Base-by-base conservation (phyloP, 2,113 vertebrate species). In the Suricata suricatta region DNA sequence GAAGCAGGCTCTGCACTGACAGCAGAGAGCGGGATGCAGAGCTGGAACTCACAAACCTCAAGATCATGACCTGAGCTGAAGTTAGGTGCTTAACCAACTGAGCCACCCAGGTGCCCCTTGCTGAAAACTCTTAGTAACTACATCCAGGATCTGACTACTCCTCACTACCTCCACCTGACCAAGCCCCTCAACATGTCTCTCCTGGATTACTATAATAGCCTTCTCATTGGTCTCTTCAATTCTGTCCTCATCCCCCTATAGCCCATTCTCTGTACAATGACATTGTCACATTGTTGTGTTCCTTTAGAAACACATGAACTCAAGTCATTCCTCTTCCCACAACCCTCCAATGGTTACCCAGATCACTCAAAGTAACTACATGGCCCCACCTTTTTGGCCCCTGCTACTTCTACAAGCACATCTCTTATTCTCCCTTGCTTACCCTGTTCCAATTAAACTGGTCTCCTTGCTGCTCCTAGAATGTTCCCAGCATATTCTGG, bases 241-340 rank as follows among this genome's bases (percentile, higher is more conserved):
- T 76, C 63, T 16, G 12, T 72, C 31, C n/a, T 31, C 41, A 35
- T 63, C 31, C 17, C 63, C 50, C 33, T 44, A 6, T 4, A 31
- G 25, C 13, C 31, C 44, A 66, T 63, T 93, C 80, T 94, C 29
- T 72, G 12, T 8, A 52, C 3, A 50, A 2, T 23, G 71, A 47
- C 25, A 44, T 0, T 35, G 16, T 1, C 41, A 14, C 21, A 21
- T 1, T 19, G 2, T 12, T 68, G 21, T 44, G 3, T 12, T 66
- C 27, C 52, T 80, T 80, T 69, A 17, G 35, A 57, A 92, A 77
- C 5, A 86, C 64, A 21, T 4, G 3, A 15, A 81, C 25, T 86
- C 4, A 33, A 0, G 4, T 44, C 38, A 25, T 3, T 31, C 35
- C 4, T 64, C 41, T 92, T 81, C 44, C 79, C 41, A 95, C 69